Base-by-base conservation (phyloP, 1,140 invertebrate species). In the Tachypleus tridentatus region DNA sequence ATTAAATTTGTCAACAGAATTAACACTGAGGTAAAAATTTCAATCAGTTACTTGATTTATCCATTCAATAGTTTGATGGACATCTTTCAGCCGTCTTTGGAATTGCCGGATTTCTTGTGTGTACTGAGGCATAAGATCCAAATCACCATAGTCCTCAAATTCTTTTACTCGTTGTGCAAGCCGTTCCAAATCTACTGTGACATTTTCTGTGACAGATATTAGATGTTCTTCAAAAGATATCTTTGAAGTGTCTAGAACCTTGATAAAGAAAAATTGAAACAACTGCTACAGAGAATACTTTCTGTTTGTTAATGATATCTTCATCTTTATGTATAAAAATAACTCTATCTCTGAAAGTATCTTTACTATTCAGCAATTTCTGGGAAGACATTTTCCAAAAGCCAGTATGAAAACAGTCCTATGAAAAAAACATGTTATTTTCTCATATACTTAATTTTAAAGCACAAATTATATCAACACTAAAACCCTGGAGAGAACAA, bases 1-100 rank as follows among this genome's bases (percentile, higher is more conserved):
- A 60, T 3, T 29, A 47, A 2, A 49, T 29, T n/a, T 3, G 5
- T 9, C 48, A 49, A 29, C 29, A 29, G 29, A 29, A 29, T 29
- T 29, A 29, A 29, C 29, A 29, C 2, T 29, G 29, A 29, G 29
- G 2, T 29, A 29, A 29, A 29, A 29, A 29, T 1, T 29, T 1
- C 29, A 29, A 29, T 29, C 29, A 29, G 29, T 29, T 69, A 75
- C 77, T 70, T 76, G 85, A 77, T 93, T 93, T 56, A 95, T 91
- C 90, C 89, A 93, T 4, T 79, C 73, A 48, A 90, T 85, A 70
- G 85, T 80, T 67, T 85, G 82, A 69, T 87, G 82, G 67, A 88
- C 85, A 60, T 84, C 83, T 69, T 83, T 80, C n/a, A 95, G 77
- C 70, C 85, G 80, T 67, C 85, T 84, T 60, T 88, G 82, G 62